These are phyloP conservation scores for Manis crassicaudata DNA, from an alignment of 2,797 vertebrate species.

Conservation along the genomic window DNA sequence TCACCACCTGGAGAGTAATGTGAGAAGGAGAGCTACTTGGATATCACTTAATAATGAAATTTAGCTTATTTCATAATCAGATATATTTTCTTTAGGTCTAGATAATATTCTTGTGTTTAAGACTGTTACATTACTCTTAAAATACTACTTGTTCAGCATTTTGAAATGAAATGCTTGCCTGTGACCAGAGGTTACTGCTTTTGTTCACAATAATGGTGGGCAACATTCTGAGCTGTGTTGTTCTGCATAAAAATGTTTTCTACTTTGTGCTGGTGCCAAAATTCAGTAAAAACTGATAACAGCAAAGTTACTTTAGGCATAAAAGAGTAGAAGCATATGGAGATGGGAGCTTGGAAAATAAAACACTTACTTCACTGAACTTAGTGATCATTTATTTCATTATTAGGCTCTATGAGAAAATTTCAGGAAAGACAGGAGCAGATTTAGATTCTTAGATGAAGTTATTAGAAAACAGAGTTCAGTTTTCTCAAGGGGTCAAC, in stretches of 20 bases:
- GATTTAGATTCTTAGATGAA: neutral
- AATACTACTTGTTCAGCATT: conserved; percentile 21
- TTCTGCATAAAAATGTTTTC: conserved; percentile 8
- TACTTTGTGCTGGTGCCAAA: conserved; percentile 5
- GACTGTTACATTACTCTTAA: neutral
- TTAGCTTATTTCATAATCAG: neutral
- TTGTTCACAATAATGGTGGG: neutral
- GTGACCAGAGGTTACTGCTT: neutral
- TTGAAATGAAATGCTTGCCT: conserved; percentile 30
- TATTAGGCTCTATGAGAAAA: neutral
- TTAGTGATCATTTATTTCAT: conserved; percentile 14
- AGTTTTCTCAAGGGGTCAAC: neutral
- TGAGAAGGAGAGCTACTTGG: neutral
- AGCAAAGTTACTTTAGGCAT: neutral
- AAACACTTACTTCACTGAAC: neutral
- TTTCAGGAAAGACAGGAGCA: neutral
- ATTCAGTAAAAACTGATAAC: conserved; percentile 10
- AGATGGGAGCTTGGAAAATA: conserved; percentile 16
- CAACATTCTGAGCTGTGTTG: neutral
- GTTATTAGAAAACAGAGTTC: conserved; percentile 39
- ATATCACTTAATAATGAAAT: neutral
- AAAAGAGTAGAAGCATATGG: neutral
- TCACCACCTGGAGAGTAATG: neutral
- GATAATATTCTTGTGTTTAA: neutral
- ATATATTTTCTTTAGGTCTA: neutral